Conservation (phyloP, 2,888 invertebrate species). For the Unio delphinus region DNA sequence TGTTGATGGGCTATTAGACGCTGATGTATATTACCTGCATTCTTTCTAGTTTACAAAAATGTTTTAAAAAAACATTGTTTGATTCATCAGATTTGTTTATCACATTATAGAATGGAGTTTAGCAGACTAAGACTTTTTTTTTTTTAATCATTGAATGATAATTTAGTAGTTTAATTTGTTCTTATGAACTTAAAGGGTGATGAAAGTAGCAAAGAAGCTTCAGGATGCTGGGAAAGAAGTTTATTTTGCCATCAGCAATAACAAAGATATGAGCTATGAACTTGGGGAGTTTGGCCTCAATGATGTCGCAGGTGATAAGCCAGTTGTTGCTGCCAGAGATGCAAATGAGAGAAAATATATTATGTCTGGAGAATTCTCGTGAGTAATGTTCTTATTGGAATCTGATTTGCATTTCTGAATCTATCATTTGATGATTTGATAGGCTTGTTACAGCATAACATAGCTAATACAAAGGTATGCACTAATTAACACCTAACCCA, state of each 20-base stretch:
- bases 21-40: too few relatives aligned
- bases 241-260: constrained; percentile 91
- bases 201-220: constrained; percentile 87
- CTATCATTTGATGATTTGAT: too few relatives aligned
- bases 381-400: constrained; percentile 41
- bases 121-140: not conserved
- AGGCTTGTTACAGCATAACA: too few relatives aligned
- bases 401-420: too few relatives aligned
- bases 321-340: constrained; percentile 88
- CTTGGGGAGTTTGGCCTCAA: constrained; percentile 94
- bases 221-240: constrained; percentile 75
- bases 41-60: too few relatives aligned
- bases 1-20: too few relatives aligned
- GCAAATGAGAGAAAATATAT: constrained; percentile 89
- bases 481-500: too few relatives aligned
- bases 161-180: not conserved
- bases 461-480: too few relatives aligned
- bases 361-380: constrained; percentile 92
- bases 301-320: constrained; percentile 87
- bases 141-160: not conserved
- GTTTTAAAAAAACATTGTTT: too few relatives aligned
- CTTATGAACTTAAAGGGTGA: constrained; percentile 75
- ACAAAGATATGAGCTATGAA: constrained; percentile 95
- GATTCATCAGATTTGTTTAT: too few relatives aligned
- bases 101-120: too few relatives aligned